These are phyloP conservation scores for Chloroclysta siterata DNA, from an alignment of 2,888 invertebrate genomes.

Conservation along the genomic window DNA sequence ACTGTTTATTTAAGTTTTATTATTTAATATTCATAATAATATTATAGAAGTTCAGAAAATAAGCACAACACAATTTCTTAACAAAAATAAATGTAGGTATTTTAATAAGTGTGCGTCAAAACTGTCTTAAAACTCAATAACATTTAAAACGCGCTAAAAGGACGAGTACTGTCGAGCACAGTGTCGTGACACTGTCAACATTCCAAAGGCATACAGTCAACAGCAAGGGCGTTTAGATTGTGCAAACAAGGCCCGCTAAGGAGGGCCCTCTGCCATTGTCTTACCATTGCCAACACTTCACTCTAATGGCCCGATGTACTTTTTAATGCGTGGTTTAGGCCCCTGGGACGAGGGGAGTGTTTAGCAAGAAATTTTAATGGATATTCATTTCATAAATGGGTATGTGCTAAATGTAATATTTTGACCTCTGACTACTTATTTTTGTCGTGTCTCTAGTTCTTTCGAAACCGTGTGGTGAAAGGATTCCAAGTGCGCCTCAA, in stretches of 20 bases:
- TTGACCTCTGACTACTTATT: too few species aligned
- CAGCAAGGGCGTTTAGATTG: constrained; percentile 37
- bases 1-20: too few species aligned
- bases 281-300: constrained; percentile 48
- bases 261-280: constrained; percentile 51
- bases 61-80: too few species aligned
- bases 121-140: too few species aligned
- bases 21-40: too few species aligned
- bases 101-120: too few species aligned
- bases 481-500: too few species aligned
- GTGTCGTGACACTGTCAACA: constrained; percentile 24
- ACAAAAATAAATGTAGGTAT: too few species aligned
- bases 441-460: too few species aligned
- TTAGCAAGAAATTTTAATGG: background rate
- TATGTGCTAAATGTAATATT: too few species aligned
- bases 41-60: too few species aligned
- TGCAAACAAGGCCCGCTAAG: constrained; percentile 42
- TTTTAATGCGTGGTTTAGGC: constrained; percentile 44
- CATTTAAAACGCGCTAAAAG: constrained; percentile 7
- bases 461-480: too few species aligned
- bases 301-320: constrained; percentile 50
- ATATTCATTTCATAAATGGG: background rate
- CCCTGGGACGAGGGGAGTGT: constrained; percentile 17
- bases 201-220: constrained; percentile 17
- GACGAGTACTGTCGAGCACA: constrained; percentile 8